Evolutionary conservation across 2,113 vertebrate species (phyloP), one percentile per base, ranked within the genome.

Genomic region (Phylloscopus trochiloides): DNA sequence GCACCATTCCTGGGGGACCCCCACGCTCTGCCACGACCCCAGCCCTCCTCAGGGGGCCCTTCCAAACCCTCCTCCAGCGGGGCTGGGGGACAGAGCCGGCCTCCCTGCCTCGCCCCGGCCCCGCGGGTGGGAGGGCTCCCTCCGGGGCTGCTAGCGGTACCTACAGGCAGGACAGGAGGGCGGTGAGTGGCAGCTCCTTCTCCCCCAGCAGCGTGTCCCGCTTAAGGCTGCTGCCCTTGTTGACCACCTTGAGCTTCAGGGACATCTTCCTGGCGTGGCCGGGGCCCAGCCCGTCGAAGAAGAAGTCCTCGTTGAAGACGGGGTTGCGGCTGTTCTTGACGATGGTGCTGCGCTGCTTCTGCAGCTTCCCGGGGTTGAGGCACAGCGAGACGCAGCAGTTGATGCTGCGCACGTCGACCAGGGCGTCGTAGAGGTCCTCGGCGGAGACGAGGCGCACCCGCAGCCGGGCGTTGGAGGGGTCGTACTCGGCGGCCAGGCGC

Each of bases 231-330:
- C 99, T 98, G n/a, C 99, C 99, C 89, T 99, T 99, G 97, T 99
- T 99, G 34, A 99, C 98, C 97, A 99, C 99, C 95, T 99, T 99
- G 96, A 99, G 96, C 97, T 99, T 99, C 85, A 99, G 98, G 6
- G 98, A 98, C 96, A 99, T 98, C 95, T 98, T 99, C 91, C 98
- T 99, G 75, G 97, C 98, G 5, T 99, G 98, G 24, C 97, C 97
- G 0, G 98, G 96, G 16, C 98, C 98, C 89, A 99, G 97, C 9
- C 98, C 98, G 6, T 99, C 99, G 22, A 99, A 99, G 98, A 99
- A 99, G 97, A 99, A 99, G 97, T 99, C 99, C 97, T 99, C 99
- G 5, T 99, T 99, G 98, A 99, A 99, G 94, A 99, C 73, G 0
- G 99, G 99, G 94, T 99, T 99, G 92, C 99, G 98, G 98, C 99